Base-by-base conservation (phyloP, 2,888 invertebrate species). In the Lepidocyrtinus sp. region DNA sequence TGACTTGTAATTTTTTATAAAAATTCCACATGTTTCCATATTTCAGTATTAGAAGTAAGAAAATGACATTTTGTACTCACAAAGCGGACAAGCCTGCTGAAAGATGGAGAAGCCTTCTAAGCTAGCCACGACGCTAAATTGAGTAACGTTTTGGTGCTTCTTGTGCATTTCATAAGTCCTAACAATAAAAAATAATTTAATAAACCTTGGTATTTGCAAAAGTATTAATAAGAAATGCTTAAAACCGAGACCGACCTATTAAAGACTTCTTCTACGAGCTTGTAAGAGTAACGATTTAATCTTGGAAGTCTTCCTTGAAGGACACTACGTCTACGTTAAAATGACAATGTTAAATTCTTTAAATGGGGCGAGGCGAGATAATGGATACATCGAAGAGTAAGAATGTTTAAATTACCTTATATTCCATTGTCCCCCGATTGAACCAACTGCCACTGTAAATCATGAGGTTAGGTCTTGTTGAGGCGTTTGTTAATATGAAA, bases 361-460 rank as follows among this genome's bases (percentile, higher is more conserved):
- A n/a, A n/a, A n/a, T n/a, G n/a, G n/a, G n/a, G n/a, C n/a, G n/a
- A n/a, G n/a, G n/a, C n/a, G n/a, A n/a, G n/a, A n/a, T n/a, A n/a
- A n/a, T n/a, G n/a, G n/a, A n/a, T n/a, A n/a, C n/a, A n/a, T n/a
- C n/a, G n/a, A n/a, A n/a, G n/a, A n/a, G n/a, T n/a, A n/a, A n/a
- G n/a, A n/a, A n/a, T n/a, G n/a, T n/a, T n/a, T n/a, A n/a, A n/a
- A n/a, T n/a, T n/a, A n/a, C n/a, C n/a, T 22, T 17, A 78, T 61
- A 24, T 78, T 72, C 77, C 77, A 78, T n/a, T 27, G 24, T 25
- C 72, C 77, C 7, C 77, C 72, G 15, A 78, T 78, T 0, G 76
- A 78, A 1, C 77, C 77, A n/a, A 62, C 9, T 19, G 46, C 77
- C 19, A 78, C 77, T 78, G 46, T 9, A 46, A 55, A 36, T 36